A percentile compares a stretch with the other conserved stretches of the same genome.
Evolutionary conservation across 2,113 vertebrate species (phyloP).

Genomic region (Cnemophilus loriae): DNA sequence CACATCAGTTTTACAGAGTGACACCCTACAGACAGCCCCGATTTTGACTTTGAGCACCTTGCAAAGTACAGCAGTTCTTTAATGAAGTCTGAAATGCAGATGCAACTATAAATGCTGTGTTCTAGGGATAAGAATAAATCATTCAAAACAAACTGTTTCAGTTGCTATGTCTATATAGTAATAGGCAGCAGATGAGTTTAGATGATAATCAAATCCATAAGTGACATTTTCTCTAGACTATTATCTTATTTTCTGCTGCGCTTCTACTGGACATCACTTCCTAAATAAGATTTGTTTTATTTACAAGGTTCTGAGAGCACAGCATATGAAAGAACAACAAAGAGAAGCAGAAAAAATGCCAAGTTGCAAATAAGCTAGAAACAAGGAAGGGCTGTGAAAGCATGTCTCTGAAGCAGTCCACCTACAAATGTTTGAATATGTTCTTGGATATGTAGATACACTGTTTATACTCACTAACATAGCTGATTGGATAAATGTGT

Average conservation of each 20-base stretch:
- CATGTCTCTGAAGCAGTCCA: background rate
- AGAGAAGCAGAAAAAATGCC: background rate
- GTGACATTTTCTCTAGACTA: background rate
- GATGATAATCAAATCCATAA: background rate
- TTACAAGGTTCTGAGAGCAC: background rate
- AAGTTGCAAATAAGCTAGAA: background rate
- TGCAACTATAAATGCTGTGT: background rate
- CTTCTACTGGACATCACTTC: background rate
- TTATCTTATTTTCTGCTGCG: background rate
- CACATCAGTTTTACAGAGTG: background rate
- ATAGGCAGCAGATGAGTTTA: background rate
- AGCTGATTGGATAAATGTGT: background rate
- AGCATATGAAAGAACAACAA: background rate
- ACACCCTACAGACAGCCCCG: background rate
- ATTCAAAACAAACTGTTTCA: background rate
- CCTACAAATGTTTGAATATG: background rate
- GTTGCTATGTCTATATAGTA: background rate
- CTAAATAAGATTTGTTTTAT: background rate
- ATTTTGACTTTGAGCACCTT: background rate
- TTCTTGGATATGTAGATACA: background rate
- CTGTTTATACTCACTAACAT: background rate
- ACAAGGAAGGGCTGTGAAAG: background rate
- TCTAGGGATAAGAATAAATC: background rate
- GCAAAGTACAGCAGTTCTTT: background rate
- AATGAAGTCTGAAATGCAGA: background rate